Percentiles rank a stretch among this genome's conserved stretches.
Evolutionary conservation across 2,113 vertebrate genomes (phyloP).

Genomic region (Pelobates fuscus): DNA sequence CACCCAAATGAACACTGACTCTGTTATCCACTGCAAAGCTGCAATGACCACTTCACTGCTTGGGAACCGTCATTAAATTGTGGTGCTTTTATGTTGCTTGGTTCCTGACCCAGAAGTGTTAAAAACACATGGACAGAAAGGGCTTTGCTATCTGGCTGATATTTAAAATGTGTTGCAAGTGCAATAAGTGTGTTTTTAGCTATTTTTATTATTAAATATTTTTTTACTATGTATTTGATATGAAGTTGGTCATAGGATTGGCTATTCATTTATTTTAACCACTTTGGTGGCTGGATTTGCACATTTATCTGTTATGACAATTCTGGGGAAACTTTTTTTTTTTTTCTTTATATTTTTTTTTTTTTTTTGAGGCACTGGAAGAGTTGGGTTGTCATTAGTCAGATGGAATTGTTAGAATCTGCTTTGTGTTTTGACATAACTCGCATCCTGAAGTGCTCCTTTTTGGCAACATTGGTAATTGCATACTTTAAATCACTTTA

Average conservation of each 20-base stretch:
- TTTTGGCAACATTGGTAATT: neutral
- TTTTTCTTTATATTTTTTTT: neutral
- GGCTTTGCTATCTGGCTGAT: conserved; percentile 54
- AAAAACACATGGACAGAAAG: conserved; percentile 23
- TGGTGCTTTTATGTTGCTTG: conserved; percentile 48
- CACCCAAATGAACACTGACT: conserved; percentile 36
- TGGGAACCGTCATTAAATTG: conserved; percentile 16
- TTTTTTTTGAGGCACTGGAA: conserved; percentile 28
- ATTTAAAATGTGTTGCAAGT: conserved; percentile 71
- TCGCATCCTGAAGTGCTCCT: neutral
- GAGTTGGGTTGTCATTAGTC: neutral
- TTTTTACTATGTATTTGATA: conserved; percentile 47
- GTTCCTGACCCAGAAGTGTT: conserved; percentile 37
- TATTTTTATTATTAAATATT: conserved; percentile 45
- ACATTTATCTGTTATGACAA: conserved; percentile 39
- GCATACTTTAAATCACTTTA: neutral
- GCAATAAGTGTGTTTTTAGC: conserved; percentile 64
- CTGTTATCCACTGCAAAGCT: conserved; percentile 8
- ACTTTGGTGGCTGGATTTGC: conserved; percentile 42
- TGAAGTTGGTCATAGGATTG: conserved; percentile 42
- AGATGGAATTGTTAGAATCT: conserved; percentile 24
- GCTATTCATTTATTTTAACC: conserved; percentile 31
- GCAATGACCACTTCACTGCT: conserved; percentile 38
- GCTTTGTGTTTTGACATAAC: neutral
- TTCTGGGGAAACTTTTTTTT: neutral